Evolutionary conservation across 2,888 invertebrate genomes (phyloP).

Genomic region (Priocnemis perturbator): DNA sequence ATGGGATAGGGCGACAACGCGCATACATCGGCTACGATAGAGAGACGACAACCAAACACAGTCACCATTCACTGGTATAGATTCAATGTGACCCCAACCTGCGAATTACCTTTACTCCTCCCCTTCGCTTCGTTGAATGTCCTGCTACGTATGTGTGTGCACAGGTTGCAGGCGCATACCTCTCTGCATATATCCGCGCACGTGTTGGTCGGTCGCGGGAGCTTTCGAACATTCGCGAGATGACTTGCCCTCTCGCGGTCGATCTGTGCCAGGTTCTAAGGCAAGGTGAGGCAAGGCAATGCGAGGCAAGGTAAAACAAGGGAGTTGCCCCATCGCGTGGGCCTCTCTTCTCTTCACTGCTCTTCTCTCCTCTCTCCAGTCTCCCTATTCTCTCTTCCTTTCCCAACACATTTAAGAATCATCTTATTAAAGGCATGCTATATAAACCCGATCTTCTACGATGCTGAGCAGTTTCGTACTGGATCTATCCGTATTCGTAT

Average conservation of each 20-base stretch:
- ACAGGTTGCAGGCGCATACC: slow-evolving; percentile 5
- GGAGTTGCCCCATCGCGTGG: slow-evolving; percentile 50
- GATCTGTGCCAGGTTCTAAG: slow-evolving; percentile 32
- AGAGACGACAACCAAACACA: slow-evolving; percentile 13
- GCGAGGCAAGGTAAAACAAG: slow-evolving; percentile 39
- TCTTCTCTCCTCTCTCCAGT: too few relatives aligned
- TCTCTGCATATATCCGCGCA: not conserved
- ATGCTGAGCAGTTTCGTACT: slow-evolving; percentile 70
- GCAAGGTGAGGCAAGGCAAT: slow-evolving; percentile 30
- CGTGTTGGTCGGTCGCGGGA: not conserved
- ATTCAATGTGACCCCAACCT: slow-evolving; percentile 5
- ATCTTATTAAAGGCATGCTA: slow-evolving; percentile 74
- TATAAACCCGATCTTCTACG: slow-evolving; percentile 73
- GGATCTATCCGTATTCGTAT: slow-evolving; percentile 65
- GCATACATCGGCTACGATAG: too few relatives aligned
- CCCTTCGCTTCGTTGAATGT: slow-evolving; percentile 5
- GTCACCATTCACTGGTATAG: slow-evolving; percentile 22
- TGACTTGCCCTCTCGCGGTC: slow-evolving; percentile 44
- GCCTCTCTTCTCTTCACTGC: slow-evolving; percentile 38
- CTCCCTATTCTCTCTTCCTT: slow-evolving; percentile 45
- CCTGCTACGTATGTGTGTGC: not conserved
- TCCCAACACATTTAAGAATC: slow-evolving; percentile 65
- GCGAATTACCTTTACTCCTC: slow-evolving; percentile 4
- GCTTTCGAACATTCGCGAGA: slow-evolving; percentile 4
- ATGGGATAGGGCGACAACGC: too few relatives aligned